Conservation (phyloP, 1,140 invertebrate genomes). For the Chironomus tepperi region DNA sequence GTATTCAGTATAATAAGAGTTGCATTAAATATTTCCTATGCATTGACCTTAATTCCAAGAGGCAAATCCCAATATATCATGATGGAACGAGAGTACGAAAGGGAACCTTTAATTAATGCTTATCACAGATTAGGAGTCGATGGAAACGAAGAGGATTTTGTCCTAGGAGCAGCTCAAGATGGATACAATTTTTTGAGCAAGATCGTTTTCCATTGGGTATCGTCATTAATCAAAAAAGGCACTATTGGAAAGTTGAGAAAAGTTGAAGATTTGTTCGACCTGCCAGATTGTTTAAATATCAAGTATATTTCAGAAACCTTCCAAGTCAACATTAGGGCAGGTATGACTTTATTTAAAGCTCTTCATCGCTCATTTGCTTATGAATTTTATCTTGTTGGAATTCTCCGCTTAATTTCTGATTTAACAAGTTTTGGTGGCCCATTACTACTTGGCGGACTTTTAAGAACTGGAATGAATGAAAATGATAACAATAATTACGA, state of each 20-base stretch:
- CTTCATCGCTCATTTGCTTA: conserved; percentile 76
- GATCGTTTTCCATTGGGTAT: conserved; percentile 81
- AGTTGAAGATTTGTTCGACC: conserved; percentile 75
- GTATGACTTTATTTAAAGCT: conserved; percentile 53
- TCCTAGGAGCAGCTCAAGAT: conserved; percentile 75
- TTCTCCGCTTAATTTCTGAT: conserved; percentile 80
- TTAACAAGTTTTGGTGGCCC: conserved; percentile 78
- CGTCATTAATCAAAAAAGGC: conserved; percentile 76
- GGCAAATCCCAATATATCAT: conserved; percentile 29
- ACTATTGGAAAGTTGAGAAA: conserved; percentile 58
- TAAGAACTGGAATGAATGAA: conserved; percentile 46
- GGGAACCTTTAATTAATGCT: not conserved
- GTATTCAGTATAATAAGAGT: not conserved
- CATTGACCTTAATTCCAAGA: conserved; percentile 52
- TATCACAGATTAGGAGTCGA: conserved; percentile 49
- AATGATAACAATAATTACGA: conserved; percentile 43
- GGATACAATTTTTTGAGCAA: conserved; percentile 58
- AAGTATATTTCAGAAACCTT: conserved; percentile 32
- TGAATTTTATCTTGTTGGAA: conserved; percentile 82
- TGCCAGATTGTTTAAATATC: conserved; percentile 50
- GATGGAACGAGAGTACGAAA: not conserved
- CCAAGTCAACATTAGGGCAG: conserved; percentile 32
- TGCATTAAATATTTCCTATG: conserved; percentile 47
- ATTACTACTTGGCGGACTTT: conserved; percentile 55
- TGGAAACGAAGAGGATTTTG: conserved; percentile 44